Evolutionary conservation across 2,797 vertebrate genomes (phyloP).

Genomic region (Rhinoraja longicauda): DNA sequence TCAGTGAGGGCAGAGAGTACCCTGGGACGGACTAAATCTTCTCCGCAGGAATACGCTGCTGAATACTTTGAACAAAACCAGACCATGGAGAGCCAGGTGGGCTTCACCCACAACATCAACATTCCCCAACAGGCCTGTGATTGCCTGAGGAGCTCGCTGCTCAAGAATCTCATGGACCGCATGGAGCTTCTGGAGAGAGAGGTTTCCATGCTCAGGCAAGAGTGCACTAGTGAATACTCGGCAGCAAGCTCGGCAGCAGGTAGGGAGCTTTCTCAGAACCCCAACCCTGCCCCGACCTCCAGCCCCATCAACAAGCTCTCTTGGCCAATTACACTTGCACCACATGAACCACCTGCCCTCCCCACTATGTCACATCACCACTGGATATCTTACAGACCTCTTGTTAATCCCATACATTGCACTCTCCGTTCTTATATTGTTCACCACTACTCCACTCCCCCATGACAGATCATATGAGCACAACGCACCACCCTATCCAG

Average conservation of each 20-base stretch:
- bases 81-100: constrained; percentile 85
- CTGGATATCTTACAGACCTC: no score
- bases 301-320: not conserved
- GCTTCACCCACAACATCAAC: constrained; percentile 93
- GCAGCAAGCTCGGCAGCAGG: constrained; percentile 82
- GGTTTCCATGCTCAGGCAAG: constrained; percentile 79
- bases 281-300: not conserved
- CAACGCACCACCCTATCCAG: no score
- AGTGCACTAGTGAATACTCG: constrained; percentile 80
- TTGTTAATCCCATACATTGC: no score
- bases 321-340: no score
- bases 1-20: constrained; percentile 68
- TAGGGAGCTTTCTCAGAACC: constrained; percentile 45
- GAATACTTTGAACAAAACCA: constrained; percentile 74
- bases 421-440: no score
- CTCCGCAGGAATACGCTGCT: constrained; percentile 53
- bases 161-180: constrained; percentile 82
- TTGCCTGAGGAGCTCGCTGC: constrained; percentile 64
- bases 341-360: no score
- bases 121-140: constrained; percentile 78
- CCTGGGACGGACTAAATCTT: constrained; percentile 42
- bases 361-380: no score
- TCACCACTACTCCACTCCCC: not conserved
- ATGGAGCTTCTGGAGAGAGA: constrained; percentile 94
- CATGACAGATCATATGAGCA: no score